A percentile compares a stretch with the other conserved stretches of the same genome.
Conservation (phyloP, 1,140 invertebrate genomes). For the Drosophila nebulosa region DNA sequence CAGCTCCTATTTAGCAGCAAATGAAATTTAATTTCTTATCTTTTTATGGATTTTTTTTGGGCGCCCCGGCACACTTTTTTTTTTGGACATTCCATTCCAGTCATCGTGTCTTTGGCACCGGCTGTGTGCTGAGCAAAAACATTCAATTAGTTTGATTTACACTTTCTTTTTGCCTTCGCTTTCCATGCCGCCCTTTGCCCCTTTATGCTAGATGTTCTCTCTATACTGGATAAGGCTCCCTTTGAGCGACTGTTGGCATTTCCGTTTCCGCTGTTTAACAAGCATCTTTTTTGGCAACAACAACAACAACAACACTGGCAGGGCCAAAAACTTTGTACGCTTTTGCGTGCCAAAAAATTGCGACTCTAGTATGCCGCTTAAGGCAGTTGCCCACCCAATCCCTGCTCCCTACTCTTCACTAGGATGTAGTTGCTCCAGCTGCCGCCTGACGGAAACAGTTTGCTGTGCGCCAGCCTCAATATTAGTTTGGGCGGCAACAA, state of each 20-base stretch:
- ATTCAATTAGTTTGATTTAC: conserved; percentile 78
- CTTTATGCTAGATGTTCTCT: conserved; percentile 3
- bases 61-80: not conserved
- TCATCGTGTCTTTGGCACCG: conserved; percentile 51
- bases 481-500: conserved; percentile 72
- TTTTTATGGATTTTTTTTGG: not conserved
- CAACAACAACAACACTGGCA: conserved; percentile 35
- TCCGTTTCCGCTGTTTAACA: conserved; percentile 76
- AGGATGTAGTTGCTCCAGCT: not conserved
- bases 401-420: not conserved
- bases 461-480: conserved; percentile 56
- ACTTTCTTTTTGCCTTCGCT: conserved; percentile 41
- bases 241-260: conserved; percentile 75
- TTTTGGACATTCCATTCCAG: conserved; percentile 10
- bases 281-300: conserved; percentile 51
- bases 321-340: conserved; percentile 67
- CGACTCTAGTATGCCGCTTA: conserved; percentile 36
- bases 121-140: conserved; percentile 67
- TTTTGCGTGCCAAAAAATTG: conserved; percentile 65
- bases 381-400: conserved; percentile 22
- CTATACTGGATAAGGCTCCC: conserved; percentile 22
- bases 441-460: conserved; percentile 54
- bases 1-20: conserved; percentile 24
- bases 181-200: conserved; percentile 18
- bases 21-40: conserved; percentile 70